Evolutionary conservation across 2,113 vertebrate genomes (phyloP), one percentile per base, ranked within the genome.

Genomic region (Apteryx owenii): DNA sequence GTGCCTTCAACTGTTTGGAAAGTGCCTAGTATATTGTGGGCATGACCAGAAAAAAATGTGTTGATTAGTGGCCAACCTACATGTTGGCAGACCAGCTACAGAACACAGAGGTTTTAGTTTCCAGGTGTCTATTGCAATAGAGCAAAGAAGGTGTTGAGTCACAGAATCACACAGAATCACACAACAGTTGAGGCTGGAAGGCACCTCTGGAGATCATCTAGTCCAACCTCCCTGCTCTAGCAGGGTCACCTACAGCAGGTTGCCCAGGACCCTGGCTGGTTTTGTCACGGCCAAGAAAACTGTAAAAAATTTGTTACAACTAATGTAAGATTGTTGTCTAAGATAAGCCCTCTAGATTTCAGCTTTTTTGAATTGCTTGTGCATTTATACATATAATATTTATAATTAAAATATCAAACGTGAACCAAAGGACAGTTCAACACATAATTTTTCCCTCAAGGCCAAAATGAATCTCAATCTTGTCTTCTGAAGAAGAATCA

Each of bases 21-120:
- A 79, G 61, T 38, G 16, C 10, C 15, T 44, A 71, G 16, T 5
- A 19, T 29, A 4, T 17, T 36, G 23, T 0, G 1, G 7, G 7
- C 40, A 25, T 70, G 61, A 16, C 7, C 70, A 91, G 61, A 58
- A 73, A 15, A 61, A 13, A 65, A 17, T 21, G 22, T 70, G 7
- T 13, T 4, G 56, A 62, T 56, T 53, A 81, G 46, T n/a, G 61
- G 29, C 22, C 31, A 82, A 36, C 53, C 54, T 68, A 72, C n/a
- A 5, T 31, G 26, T 73, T 56, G 51, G 16, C 58, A 77, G 9
- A 71, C 3, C 14, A 83, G 31, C 58, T 56, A 33, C 7, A 42
- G 56, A 82, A 91, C 68, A 21, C 6, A 61, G 53, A 54, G 36
- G 16, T 15, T 78, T 91, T 69, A 25, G 61, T 26, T 88, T 72